phyloP scores from a whole-genome alignment of 1,140 invertebrate species.

The Tetramorium simillimum region DNA sequence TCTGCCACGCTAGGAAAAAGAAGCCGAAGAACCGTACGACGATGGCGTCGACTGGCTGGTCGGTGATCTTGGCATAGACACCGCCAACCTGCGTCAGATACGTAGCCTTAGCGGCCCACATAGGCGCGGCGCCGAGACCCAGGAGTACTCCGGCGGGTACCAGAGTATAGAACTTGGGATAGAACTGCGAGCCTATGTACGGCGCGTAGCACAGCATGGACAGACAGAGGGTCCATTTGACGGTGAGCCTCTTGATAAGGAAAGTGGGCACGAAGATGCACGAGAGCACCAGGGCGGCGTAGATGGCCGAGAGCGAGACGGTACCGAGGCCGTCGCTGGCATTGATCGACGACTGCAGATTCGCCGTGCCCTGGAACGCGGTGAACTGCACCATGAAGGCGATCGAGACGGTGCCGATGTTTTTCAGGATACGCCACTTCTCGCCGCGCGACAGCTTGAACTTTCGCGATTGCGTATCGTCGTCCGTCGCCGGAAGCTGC shows the following conservation, averaged over 20 bases:
- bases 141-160: conserved; percentile 95
- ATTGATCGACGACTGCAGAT: conserved; percentile 95
- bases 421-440: conserved; percentile 95
- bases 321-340: conserved; percentile 93
- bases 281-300: conserved; percentile 94
- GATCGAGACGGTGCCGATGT: conserved; percentile 93
- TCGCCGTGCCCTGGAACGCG: conserved; percentile 95
- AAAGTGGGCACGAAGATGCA: conserved; percentile 97
- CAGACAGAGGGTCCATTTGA: conserved; percentile 97
- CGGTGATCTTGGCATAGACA: conserved; percentile 94
- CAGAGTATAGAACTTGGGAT: conserved; percentile 95
- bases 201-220: conserved; percentile 97
- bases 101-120: conserved; percentile 98
- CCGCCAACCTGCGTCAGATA: conserved; percentile 97
- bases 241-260: conserved; percentile 94
- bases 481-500: conserved; percentile 87
- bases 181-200: conserved; percentile 97
- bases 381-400: conserved; percentile 98
- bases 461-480: conserved; percentile 89
- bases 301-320: conserved; percentile 94
- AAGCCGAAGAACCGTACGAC: conserved; percentile 98
- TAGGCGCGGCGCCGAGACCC: conserved; percentile 96
- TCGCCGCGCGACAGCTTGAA: conserved; percentile 91
- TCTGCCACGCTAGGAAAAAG: conserved; percentile 99
- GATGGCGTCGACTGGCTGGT: conserved; percentile 94